These are phyloP conservation scores for Hypselothyrea guttata DNA, from an alignment of 2,888 invertebrate species.

Conservation along the genomic window DNA sequence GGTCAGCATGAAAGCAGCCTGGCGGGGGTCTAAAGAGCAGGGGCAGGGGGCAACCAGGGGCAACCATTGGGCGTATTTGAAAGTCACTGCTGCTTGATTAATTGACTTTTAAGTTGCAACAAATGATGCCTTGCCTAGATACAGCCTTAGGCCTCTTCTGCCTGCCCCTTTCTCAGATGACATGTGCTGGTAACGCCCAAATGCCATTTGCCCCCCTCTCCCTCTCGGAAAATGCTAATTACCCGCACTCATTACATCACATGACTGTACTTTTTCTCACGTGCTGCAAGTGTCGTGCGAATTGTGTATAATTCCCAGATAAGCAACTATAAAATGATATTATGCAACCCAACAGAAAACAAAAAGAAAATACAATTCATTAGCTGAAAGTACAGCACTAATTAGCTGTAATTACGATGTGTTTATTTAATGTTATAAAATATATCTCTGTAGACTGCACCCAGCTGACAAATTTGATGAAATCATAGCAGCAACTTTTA, in stretches of 20 bases:
- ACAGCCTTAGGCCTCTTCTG: constrained; percentile 35
- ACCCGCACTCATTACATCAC: constrained; percentile 63
- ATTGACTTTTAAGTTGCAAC: constrained; percentile 73
- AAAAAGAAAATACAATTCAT: constrained; percentile 11
- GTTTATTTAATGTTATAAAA: constrained; percentile 4
- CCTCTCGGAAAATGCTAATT: constrained; percentile 70
- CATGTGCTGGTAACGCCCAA: constrained; percentile 32
- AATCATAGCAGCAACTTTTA: constrained; percentile 7
- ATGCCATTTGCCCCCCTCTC: background rate
- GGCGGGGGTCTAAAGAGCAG: background rate
- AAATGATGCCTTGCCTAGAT: constrained; percentile 56
- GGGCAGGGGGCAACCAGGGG: background rate
- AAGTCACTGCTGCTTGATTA: constrained; percentile 69
- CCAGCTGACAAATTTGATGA: constrained; percentile 17
- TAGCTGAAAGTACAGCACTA: constrained; percentile 27
- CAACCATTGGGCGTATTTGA: constrained; percentile 56
- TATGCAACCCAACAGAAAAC: constrained; percentile 19
- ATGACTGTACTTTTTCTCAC: constrained; percentile 9
- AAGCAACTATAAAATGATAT: constrained; percentile 33
- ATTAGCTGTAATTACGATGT: constrained; percentile 19
- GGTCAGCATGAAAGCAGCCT: constrained; percentile 51
- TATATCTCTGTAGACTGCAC: background rate
- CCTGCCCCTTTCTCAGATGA: constrained; percentile 31
- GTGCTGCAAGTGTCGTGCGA: constrained; percentile 43
- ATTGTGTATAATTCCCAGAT: constrained; percentile 38